phyloP scores from a whole-genome alignment of 2,113 vertebrate genomes.

The Polypterus senegalus region DNA sequence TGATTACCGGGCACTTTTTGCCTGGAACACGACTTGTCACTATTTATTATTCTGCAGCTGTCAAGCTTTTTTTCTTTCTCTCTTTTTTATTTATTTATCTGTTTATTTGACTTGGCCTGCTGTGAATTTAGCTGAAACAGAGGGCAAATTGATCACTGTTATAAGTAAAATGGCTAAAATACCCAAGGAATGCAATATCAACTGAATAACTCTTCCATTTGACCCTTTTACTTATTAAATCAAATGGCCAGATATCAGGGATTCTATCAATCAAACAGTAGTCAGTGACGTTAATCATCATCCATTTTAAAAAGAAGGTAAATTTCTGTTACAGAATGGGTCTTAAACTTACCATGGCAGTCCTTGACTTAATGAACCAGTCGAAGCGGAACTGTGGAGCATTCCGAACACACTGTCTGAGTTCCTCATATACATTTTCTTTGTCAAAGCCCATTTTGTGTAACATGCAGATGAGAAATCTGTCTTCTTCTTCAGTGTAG shows the following conservation, averaged over 20 bases:
- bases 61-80: not conserved
- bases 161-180: no score
- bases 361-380: constrained; percentile 84
- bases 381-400: constrained; percentile 78
- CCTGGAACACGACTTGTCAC: not conserved
- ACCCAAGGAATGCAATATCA: no score
- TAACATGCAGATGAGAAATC: constrained; percentile 78
- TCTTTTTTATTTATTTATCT: not conserved
- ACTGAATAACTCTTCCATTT: no score
- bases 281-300: no score
- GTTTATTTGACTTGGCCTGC: not conserved
- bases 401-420: constrained; percentile 74
- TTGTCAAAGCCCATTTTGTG: constrained; percentile 86
- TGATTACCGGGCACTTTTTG: not conserved
- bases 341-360: constrained; percentile 63
- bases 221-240: no score
- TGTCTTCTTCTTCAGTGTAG: constrained; percentile 76
- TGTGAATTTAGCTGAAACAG: no score
- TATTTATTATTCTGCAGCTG: not conserved
- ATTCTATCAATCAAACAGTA: no score
- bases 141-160: no score
- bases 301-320: no score
- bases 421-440: constrained; percentile 75
- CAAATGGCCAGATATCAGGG: no score
- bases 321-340: no score